Evolutionary conservation across 2,113 vertebrate genomes (phyloP).

Genomic region (Sylvietta virens): DNA sequence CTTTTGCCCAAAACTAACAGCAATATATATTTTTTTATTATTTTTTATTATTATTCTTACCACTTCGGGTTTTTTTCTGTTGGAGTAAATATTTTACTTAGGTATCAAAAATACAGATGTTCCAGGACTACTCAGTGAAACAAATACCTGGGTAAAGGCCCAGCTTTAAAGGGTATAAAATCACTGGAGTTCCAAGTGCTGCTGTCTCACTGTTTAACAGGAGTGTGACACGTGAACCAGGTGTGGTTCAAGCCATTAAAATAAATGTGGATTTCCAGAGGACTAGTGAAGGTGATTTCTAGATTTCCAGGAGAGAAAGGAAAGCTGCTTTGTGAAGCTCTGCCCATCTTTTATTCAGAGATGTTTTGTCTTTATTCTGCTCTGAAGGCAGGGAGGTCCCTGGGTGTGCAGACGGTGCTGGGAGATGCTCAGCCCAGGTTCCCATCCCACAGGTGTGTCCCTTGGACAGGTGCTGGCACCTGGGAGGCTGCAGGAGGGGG

Average conservation of each 20-base stretch:
- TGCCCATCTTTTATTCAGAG: background rate
- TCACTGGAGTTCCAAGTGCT: background rate
- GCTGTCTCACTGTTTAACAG: background rate
- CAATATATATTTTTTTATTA: background rate
- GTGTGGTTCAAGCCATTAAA: background rate
- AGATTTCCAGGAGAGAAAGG: background rate
- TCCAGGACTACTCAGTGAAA: background rate
- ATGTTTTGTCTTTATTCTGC: background rate
- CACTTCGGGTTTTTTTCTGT: background rate
- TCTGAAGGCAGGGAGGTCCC: background rate
- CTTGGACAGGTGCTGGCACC: background rate
- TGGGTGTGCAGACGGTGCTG: rapidly evolving
- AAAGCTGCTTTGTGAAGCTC: background rate
- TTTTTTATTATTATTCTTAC: background rate
- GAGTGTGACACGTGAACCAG: background rate
- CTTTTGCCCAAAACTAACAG: background rate
- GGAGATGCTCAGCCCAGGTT: background rate
- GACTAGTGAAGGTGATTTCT: background rate
- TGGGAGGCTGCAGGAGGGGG: background rate
- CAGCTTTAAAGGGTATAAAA: background rate
- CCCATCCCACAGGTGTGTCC: background rate
- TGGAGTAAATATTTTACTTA: background rate
- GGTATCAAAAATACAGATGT: background rate
- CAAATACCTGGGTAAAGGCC: background rate
- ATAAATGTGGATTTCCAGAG: background rate